A percentile compares a stretch with the other conserved stretches of the same genome.
Conservation (phyloP, 2,797 vertebrate genomes). For the Diplodus sargus region DNA sequence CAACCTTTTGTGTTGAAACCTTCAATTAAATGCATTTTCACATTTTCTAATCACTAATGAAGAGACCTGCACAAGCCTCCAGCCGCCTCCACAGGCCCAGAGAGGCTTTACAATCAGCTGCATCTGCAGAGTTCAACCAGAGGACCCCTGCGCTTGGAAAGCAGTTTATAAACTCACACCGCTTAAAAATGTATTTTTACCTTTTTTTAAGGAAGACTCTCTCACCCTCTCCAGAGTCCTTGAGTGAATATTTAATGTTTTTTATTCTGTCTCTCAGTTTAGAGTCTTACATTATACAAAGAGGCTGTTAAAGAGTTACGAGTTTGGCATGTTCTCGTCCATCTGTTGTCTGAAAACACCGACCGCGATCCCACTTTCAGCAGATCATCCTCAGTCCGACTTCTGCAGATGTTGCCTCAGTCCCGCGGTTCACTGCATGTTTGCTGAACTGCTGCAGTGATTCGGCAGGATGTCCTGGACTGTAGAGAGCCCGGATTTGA, state of each 20-base stretch:
- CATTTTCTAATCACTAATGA: neutral
- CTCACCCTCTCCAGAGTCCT: neutral
- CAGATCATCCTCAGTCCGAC: neutral
- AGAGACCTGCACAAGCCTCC: neutral
- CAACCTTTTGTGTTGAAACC: neutral
- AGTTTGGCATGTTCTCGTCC: constrained; percentile 35
- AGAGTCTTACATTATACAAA: constrained; percentile 46
- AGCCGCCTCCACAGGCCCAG: neutral
- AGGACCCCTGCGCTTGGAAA: neutral
- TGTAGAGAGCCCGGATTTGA: neutral
- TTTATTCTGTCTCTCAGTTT: constrained; percentile 30
- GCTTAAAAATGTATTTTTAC: constrained; percentile 12
- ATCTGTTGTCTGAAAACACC: constrained; percentile 48
- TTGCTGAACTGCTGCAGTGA: constrained; percentile 2
- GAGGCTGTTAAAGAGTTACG: constrained; percentile 41
- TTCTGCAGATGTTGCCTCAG: constrained; percentile 30
- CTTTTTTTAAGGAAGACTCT: constrained; percentile 6
- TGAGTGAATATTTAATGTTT: constrained; percentile 53
- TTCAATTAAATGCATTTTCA: neutral
- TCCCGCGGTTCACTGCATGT: neutral
- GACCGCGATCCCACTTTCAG: neutral
- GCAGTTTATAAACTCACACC: constrained; percentile 19
- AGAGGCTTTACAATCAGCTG: neutral
- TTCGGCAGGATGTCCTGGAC: neutral
- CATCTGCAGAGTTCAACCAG: neutral